Evolutionary conservation across 1,140 invertebrate species (phyloP), one percentile per base, ranked within the genome.

Genomic region (Hestina assimilis): DNA sequence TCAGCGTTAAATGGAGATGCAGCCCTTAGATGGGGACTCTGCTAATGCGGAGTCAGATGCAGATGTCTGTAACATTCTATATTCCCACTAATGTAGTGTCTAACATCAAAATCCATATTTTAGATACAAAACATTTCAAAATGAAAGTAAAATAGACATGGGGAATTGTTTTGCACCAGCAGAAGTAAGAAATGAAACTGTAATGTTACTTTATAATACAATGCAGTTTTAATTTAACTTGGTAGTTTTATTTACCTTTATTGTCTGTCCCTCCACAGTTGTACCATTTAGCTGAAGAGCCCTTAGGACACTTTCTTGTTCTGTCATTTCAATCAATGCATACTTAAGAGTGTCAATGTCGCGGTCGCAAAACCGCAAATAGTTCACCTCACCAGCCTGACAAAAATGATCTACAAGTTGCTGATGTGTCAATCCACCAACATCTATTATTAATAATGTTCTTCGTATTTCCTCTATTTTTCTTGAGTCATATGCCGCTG

Each of bases 401-500:
- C 92, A 89, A 78, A 99, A 98, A 83, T 96, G 96, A 51, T 96
- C 94, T 71, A 98, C 91, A 1, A 97, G 72, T 51, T 97, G 93
- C 26, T 96, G 93, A 4, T 94, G 89, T 0, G 92, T 92, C 59
- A 88, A 54, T 15, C 62, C 12, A 15, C 79, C 81, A 0, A 79
- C 63, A 63, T 86, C 77, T 24, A 68, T 63, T 4, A 85, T 63
- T 23, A 88, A 43, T 17, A 88, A 48, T 23, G 85, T 88, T 59
- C 83, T 64, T 55, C 98, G 91, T 14, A 99, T 99, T 89, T 99
- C 98, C 89, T 99, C 98, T 53, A 99, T 96, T 80, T 96, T 96
- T 15, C 94, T 90, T 14, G 94, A 93, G 82, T 99, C 98, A 65
- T 96, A 94, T 47, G 93, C 94, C 0, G 95, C 95, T 21, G 98